Evolutionary conservation across 2,797 vertebrate species (phyloP).

Genomic region (Babyrousa celebensis): DNA sequence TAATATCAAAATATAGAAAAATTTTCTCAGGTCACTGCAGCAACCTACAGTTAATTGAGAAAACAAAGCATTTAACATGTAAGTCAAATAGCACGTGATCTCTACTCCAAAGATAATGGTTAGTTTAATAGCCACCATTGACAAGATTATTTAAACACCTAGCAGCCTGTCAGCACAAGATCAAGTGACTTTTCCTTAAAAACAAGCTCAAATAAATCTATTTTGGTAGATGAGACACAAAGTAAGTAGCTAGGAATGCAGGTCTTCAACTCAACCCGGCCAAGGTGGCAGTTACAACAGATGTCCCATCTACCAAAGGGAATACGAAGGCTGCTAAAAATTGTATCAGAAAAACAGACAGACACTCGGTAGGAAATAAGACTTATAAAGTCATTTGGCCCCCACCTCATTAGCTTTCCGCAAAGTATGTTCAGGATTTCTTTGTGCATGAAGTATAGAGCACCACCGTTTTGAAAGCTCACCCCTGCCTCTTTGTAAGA

Average conservation of each 20-base stretch:
- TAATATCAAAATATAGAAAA: background rate
- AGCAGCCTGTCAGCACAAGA: slow-evolving; percentile 16
- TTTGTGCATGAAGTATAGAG: background rate
- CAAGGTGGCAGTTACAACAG: background rate
- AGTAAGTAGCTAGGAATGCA: slow-evolving; percentile 2
- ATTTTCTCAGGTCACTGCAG: background rate
- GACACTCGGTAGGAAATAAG: background rate
- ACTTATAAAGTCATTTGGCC: background rate
- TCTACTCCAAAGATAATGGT: background rate
- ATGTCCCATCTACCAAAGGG: background rate
- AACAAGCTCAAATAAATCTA: background rate
- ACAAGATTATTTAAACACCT: slow-evolving; percentile 4
- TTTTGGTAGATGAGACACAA: slow-evolving; percentile 10
- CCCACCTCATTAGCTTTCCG: background rate
- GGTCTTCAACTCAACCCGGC: background rate
- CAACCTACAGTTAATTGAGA: slow-evolving; percentile 1
- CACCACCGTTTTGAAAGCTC: background rate
- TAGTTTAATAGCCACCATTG: slow-evolving; percentile 27
- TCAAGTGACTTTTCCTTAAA: slow-evolving; percentile 55
- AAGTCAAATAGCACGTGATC: background rate
- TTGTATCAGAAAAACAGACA: background rate
- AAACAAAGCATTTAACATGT: background rate
- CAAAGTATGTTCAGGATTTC: background rate
- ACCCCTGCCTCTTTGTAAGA: background rate
- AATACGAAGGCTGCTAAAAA: background rate